Evolutionary conservation across 2,797 vertebrate species (phyloP).

Genomic region (Toxotes lorentzi): DNA sequence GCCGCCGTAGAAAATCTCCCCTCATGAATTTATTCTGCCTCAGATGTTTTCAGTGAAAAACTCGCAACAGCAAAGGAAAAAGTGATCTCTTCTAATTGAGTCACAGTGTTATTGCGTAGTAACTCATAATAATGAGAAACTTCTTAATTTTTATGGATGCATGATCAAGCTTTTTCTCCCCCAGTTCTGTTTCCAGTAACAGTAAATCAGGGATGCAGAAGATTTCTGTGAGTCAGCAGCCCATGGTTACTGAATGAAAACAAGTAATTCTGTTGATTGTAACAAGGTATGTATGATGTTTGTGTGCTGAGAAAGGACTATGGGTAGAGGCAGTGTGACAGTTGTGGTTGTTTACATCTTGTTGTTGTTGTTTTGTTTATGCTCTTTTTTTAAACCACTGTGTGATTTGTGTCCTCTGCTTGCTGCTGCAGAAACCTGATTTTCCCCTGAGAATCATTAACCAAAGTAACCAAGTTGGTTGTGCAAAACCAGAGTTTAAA

Average conservation of each 20-base stretch:
- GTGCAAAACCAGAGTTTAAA: not conserved
- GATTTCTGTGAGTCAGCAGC: not conserved
- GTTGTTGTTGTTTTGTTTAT: not conserved
- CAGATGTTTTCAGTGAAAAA: not conserved
- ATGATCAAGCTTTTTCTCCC: not conserved
- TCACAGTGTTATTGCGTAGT: not conserved
- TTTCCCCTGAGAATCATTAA: not conserved
- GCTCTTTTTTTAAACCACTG: too few species aligned
- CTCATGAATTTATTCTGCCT: not conserved
- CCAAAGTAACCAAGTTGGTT: too few species aligned
- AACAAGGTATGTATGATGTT: not conserved
- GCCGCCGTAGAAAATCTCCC: not conserved
- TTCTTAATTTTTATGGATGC: not conserved
- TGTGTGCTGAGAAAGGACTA: not conserved
- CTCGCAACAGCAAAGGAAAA: not conserved
- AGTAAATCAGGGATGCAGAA: too few species aligned
- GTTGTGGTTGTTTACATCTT: not conserved
- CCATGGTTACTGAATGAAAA: not conserved
- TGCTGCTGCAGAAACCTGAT: not conserved
- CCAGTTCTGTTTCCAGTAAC: too few species aligned
- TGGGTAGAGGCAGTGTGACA: not conserved
- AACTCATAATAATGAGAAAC: not conserved
- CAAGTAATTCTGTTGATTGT: not conserved
- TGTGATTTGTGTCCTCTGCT: not conserved
- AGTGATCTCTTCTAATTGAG: not conserved